Base-by-base conservation (phyloP, 2,888 invertebrate genomes). In the Atherix ibis region DNA sequence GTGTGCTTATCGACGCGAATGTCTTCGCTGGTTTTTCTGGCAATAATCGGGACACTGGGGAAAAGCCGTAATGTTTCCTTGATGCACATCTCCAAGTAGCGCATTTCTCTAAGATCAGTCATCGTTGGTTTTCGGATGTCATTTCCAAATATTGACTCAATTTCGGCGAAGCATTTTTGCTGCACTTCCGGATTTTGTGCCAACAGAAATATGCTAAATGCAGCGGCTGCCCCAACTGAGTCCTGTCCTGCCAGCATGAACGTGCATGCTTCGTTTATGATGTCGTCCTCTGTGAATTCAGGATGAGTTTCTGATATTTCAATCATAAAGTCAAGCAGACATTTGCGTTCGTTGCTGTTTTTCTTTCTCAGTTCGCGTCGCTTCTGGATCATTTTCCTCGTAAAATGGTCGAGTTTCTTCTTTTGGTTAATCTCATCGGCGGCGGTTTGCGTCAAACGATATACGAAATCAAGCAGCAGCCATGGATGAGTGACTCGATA, bases 1-100 rank as follows among this genome's bases (percentile, higher is more conserved):
- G 58, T 63, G 39, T 61, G 48, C 27, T 64, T 63, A 4, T 62
- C 64, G 49, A 58, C 40, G 13, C 47, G 51, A n/a, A 59, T 53
- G 17, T 58, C 58, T 44, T 60, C 61, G 15, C 54, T 54, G 27
- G 58, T 40, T 35, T 55, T 52, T 3, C 61, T 52, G 2, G 60
- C 59, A 8, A 61, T 53, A 4, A 61, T 32, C 3, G 62, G 61
- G 2, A 61, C 61, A 40, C 59, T 62, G 17, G 62, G 62, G 44
- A 58, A 62, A 2, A 61, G 42, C 16, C 77, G 62, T 35, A 78
- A 46, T 0, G 74, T 64, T 52, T 78, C 78, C 48, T 78, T 78
- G 29, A 79, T 71, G 46, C 76, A 76, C 51, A 70, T 69, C 43
- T 78, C 78, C 41, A 77, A 53, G 46, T 76, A 78, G 25, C 67